These are phyloP conservation scores for Urosaurus nigricauda DNA, from an alignment of 2,797 vertebrate species.

Conservation along the genomic window DNA sequence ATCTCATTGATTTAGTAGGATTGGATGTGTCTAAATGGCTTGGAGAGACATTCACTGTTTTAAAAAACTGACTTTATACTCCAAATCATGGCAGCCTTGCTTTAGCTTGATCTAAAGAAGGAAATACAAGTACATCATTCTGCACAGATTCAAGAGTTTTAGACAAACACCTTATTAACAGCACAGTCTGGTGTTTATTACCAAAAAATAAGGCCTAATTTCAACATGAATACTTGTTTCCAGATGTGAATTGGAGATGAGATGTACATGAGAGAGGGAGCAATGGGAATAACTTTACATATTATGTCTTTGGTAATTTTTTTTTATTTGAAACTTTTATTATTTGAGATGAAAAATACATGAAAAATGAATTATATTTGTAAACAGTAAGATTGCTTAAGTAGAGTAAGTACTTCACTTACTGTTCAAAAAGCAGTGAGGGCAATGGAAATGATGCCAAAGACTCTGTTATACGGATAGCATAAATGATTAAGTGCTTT, in stretches of 20 bases:
- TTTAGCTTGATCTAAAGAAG: not conserved
- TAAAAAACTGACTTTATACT: conserved; percentile 5
- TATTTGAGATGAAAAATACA: not conserved
- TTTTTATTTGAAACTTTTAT: conserved; percentile 6
- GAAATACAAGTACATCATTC: not conserved
- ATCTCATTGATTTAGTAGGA: not conserved
- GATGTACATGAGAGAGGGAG: not conserved
- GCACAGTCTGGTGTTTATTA: not conserved
- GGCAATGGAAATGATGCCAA: conserved; percentile 20
- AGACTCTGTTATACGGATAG: conserved; percentile 6
- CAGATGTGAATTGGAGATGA: not conserved
- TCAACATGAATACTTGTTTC: not conserved
- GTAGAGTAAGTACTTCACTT: conserved; percentile 2
- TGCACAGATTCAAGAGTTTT: not conserved
- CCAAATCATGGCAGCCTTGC: not conserved
- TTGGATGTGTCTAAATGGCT: not conserved
- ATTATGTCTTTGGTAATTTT: conserved; percentile 17
- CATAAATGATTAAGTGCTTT: not conserved
- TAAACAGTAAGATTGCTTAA: too few species aligned
- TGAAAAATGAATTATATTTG: conserved; percentile 18
- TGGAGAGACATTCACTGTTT: not conserved
- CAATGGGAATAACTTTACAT: not conserved
- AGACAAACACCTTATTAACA: not conserved
- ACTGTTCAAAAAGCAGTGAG: not conserved
- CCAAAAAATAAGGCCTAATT: not conserved